Evolutionary conservation across 2,113 vertebrate species (phyloP), one percentile per base, ranked within the genome.

Genomic region (Cercopithecus mona): DNA sequence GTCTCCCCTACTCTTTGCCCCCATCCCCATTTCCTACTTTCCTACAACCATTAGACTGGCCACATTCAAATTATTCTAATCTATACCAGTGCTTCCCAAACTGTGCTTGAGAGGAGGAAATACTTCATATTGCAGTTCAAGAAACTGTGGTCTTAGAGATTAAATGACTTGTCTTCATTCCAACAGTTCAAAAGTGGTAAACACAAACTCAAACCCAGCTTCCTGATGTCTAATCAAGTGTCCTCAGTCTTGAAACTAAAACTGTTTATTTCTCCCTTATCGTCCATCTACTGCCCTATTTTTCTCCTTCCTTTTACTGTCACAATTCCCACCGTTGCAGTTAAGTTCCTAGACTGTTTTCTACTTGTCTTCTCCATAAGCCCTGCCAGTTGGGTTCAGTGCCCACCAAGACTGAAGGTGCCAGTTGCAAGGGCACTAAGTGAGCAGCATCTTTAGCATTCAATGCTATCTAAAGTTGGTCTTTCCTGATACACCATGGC

Each of bases 211-310:
- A 78, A 85, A 59, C 45, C 64, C 82, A 82, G 40, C 45, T 78
- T 81, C 38, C 73, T 73, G 90, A 92, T 32, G 17, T 81, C 57
- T 50, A 81, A 91, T 23, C 93, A 85, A 50, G 45, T 80, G 38
- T 88, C 48, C 9, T 43, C 30, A 32, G 88, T 81, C 64, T 79
- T 86, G 50, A 96, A 94, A 95, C 94, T 94, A 81, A 93, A 94
- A 66, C 72, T 43, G n/a, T 40, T 93, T 89, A 27, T 85, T 88
- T 95, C 40, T 89, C 10, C 40, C 50, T 86, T 82, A 35, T 27
- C 27, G 50, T 88, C 43, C 16, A 93, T 22, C 8, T 12, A 45
- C 55, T 10, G 30, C 32, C 59, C 52, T 86, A 20, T 85, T 88
- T 73, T 30, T 73, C 70, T 85, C 81, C 50, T 96, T 17, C 13